Percentiles rank a stretch among this genome's conserved stretches.
phyloP scores from a whole-genome alignment of 2,113 vertebrate species.

The Peromyscus leucopus region DNA sequence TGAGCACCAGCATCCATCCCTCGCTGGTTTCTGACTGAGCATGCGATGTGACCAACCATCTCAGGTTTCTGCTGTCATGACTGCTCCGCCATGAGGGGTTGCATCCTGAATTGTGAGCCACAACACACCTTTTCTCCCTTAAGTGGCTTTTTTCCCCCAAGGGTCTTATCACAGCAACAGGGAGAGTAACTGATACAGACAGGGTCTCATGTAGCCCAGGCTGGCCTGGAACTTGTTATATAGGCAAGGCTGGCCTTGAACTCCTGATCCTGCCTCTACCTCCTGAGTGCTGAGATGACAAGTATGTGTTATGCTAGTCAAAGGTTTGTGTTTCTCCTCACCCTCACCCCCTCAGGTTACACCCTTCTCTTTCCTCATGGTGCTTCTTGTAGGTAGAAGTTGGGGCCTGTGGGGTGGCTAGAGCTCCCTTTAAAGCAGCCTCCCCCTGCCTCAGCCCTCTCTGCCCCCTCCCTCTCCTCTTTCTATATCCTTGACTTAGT shows the following conservation, averaged over 20 bases:
- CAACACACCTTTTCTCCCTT: background rate
- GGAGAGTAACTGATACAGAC: background rate
- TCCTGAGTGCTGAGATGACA: background rate
- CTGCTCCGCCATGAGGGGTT: no score
- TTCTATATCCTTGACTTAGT: background rate
- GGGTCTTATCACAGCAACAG: background rate
- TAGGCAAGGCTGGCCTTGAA: background rate
- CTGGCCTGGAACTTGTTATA: background rate
- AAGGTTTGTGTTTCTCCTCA: background rate
- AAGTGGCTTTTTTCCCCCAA: background rate
- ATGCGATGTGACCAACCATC: no score
- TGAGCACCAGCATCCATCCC: no score
- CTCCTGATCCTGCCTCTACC: background rate
- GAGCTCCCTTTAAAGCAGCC: background rate
- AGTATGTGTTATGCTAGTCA: background rate
- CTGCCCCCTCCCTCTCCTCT: background rate
- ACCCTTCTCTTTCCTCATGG: background rate
- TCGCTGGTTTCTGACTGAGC: background rate
- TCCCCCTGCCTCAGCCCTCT: background rate
- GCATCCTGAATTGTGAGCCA: background rate
- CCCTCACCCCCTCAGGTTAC: background rate
- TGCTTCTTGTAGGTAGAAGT: background rate
- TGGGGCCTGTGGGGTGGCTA: background rate
- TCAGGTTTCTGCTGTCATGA: background rate
- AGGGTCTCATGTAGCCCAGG: background rate